phyloP scores from a whole-genome alignment of 1,140 invertebrate genomes.

The Cydia pomonella region DNA sequence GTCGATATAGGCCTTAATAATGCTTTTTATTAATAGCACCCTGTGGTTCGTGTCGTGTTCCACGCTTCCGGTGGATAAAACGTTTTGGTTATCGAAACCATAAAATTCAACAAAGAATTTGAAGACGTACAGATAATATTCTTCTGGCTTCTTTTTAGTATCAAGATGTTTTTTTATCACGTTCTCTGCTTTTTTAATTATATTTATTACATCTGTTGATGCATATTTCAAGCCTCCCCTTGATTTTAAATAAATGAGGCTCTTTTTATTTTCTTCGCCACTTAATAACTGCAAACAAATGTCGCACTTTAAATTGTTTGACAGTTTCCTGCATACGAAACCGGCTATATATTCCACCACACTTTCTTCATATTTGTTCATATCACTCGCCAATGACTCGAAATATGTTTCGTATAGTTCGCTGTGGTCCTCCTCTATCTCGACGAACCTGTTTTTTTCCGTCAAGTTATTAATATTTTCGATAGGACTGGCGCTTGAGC shows the following conservation, averaged over 20 bases:
- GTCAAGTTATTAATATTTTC: background rate
- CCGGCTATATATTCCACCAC: slow-evolving; percentile 3
- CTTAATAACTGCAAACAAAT: background rate
- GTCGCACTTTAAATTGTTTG: background rate
- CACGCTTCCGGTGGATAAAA: too few relatives aligned
- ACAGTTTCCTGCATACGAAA: background rate
- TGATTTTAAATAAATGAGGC: background rate
- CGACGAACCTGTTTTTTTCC: background rate
- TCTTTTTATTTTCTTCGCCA: background rate
- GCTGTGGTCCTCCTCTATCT: too few relatives aligned
- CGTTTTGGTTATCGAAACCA: background rate
- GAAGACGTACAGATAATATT: slow-evolving; percentile 18
- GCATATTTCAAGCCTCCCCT: background rate
- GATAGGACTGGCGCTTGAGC: background rate
- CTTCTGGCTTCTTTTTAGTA: background rate
- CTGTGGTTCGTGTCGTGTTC: slow-evolving; percentile 13
- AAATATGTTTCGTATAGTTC: too few relatives aligned
- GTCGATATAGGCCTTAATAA: background rate
- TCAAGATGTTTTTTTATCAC: slow-evolving; percentile 7
- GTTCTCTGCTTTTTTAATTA: background rate
- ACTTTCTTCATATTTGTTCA: too few relatives aligned
- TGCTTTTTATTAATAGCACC: background rate
- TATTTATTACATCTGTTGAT: background rate
- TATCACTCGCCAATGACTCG: too few relatives aligned
- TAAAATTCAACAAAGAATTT: background rate